phyloP scores from a whole-genome alignment of 2,888 invertebrate species.

The Drosophila nr. perissopoda region DNA sequence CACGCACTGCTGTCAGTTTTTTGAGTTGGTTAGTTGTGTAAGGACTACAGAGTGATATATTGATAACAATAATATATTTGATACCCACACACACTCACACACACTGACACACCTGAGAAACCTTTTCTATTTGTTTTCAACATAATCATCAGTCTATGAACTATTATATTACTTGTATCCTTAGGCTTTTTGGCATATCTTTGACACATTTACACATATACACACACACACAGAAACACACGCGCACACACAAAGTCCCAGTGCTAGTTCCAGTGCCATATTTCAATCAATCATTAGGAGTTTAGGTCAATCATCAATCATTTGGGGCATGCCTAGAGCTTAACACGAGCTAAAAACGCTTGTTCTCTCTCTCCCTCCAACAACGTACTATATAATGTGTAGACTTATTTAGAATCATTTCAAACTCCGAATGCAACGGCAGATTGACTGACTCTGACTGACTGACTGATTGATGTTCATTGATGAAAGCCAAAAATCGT shows the following conservation, averaged over 20 bases:
- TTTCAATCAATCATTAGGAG: slow-evolving; percentile 43
- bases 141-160: slow-evolving; percentile 12
- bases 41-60: slow-evolving; percentile 25
- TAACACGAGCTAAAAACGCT: slow-evolving; percentile 65
- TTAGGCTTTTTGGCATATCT: slow-evolving; percentile 29
- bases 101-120: slow-evolving; percentile 3
- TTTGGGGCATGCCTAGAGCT: slow-evolving; percentile 66
- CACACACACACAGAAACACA: slow-evolving; percentile 18
- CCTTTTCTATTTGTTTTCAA: slow-evolving; percentile 12
- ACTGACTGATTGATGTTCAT: slow-evolving; percentile 42
- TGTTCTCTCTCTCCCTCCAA: slow-evolving; percentile 62
- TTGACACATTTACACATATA: slow-evolving; percentile 14
- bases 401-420: slow-evolving; percentile 44
- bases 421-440: slow-evolving; percentile 20
- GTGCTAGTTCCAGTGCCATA: slow-evolving; percentile 58
- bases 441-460: slow-evolving; percentile 30
- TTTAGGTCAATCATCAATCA: slow-evolving; percentile 47
- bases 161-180: slow-evolving; percentile 27
- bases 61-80: background rate
- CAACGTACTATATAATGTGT: slow-evolving; percentile 48
- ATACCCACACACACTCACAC: background rate
- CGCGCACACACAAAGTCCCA: slow-evolving; percentile 44
- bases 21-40: slow-evolving; percentile 4
- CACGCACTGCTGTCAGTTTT: background rate
- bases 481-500: slow-evolving; percentile 32